A percentile compares a stretch with the other conserved stretches of the same genome.
Evolutionary conservation across 2,113 vertebrate genomes (phyloP).

Genomic region (Uria lomvia): DNA sequence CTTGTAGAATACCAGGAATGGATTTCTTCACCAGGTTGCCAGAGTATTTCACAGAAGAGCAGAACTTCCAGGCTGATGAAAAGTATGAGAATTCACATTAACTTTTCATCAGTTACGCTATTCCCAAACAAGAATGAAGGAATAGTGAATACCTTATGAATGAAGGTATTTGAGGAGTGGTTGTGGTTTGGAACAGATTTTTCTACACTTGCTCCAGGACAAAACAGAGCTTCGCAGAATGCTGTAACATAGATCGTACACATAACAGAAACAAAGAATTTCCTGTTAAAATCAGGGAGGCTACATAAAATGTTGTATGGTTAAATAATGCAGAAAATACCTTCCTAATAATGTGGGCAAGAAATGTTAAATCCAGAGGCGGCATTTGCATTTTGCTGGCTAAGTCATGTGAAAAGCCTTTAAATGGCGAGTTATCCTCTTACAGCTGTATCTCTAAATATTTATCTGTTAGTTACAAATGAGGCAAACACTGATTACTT

Average conservation of each 20-base stretch:
- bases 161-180: not conserved
- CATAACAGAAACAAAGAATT: not conserved
- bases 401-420: not conserved
- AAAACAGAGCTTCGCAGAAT: not conserved
- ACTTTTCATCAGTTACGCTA: not conserved
- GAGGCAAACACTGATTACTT: not conserved
- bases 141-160: not conserved
- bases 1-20: not conserved
- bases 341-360: not conserved
- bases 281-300: not conserved
- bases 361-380: not conserved
- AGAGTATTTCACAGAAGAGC: not conserved
- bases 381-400: not conserved
- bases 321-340: not conserved
- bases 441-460: not conserved
- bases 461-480: not conserved
- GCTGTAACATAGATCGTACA: not conserved
- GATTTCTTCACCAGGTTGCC: not conserved
- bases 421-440: not conserved
- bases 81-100: not conserved
- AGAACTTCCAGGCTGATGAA: not conserved
- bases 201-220: not conserved
- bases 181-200: not conserved
- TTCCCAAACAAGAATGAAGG: not conserved
- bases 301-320: not conserved